Percentiles rank a stretch among this genome's conserved stretches.
phyloP scores from a whole-genome alignment of 2,113 vertebrate genomes.

The Peromyscus maniculatus region DNA sequence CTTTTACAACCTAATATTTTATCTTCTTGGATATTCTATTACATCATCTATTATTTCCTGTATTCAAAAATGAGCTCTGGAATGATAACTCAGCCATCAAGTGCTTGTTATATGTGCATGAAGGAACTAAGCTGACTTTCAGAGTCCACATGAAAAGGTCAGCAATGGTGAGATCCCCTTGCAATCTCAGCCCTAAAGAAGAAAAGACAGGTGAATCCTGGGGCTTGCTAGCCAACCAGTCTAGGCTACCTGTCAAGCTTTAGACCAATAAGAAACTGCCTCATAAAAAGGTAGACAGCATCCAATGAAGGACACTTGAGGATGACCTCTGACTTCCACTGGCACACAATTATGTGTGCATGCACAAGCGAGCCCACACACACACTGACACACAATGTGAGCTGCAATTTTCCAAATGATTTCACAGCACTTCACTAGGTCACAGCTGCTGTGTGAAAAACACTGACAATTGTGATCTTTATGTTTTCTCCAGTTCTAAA shows the following conservation, averaged over 20 bases:
- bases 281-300: background rate
- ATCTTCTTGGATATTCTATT: background rate
- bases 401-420: background rate
- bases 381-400: background rate
- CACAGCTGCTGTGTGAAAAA: background rate
- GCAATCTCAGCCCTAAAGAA: too few relatives aligned
- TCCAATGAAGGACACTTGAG: background rate
- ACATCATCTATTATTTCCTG: background rate
- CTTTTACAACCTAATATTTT: background rate
- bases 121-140: background rate
- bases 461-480: background rate
- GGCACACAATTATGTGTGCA: background rate
- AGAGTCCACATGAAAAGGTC: background rate
- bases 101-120: background rate
- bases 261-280: background rate
- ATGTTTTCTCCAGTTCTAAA: background rate
- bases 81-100: background rate
- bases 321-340: background rate
- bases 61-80: background rate
- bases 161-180: background rate
- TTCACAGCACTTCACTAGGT: background rate
- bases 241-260: too few relatives aligned
- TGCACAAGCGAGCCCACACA: background rate
- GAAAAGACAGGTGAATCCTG: background rate
- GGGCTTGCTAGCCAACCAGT: background rate